Base-by-base conservation (phyloP, 2,113 vertebrate species). In the Neoarius graeffei region DNA sequence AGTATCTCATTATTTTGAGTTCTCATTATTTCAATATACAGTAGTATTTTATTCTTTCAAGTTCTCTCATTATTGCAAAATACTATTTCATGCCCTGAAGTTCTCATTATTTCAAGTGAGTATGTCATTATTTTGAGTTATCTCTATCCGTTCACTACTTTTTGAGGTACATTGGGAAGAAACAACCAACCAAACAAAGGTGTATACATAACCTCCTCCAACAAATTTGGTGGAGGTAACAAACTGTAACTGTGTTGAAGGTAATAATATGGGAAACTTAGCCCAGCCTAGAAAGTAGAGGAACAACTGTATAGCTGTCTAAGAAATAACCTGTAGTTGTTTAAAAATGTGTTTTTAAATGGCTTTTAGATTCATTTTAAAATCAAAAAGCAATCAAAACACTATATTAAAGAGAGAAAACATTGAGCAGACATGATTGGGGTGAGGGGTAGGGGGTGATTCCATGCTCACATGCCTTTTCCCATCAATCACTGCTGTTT, bases 401-500 rank as follows among this genome's bases (percentile, higher is more conserved):
- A 27, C 76, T 15, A 30, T 80, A 56, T 80, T 27, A 80, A 56
- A 57, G 76, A 30, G 52, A 27, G 11, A 54, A 54, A 79, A 54
- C 25, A 54, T 79, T 80, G 76, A 80, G n/a, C 50, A 79, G 76
- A 56, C 76, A 27, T 54, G 50, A 79, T 8, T 79, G 52, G 23
- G 42, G 42, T 25, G 42, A 76, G 42, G 73, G 42, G 73, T 50
- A 74, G 3, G 4, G 13, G 14, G 13, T 57, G 7, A 27, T 57
- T 27, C 76, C 27, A 0, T 27, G 52, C 50, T 56, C 6, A 80
- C 6, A 7, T 27, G 48, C 25, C 25, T 56, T 35, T 35, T 56
- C n/a, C 52, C 52, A 80, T 80, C 76, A 80, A 27, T 80, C 52
- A n/a, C 76, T 27, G 76, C 9, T 79, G 25, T 79, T 56, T 27